Base-by-base conservation (phyloP, 1,140 invertebrate genomes). In the Pachyrhynchus sulphureomaculatus region DNA sequence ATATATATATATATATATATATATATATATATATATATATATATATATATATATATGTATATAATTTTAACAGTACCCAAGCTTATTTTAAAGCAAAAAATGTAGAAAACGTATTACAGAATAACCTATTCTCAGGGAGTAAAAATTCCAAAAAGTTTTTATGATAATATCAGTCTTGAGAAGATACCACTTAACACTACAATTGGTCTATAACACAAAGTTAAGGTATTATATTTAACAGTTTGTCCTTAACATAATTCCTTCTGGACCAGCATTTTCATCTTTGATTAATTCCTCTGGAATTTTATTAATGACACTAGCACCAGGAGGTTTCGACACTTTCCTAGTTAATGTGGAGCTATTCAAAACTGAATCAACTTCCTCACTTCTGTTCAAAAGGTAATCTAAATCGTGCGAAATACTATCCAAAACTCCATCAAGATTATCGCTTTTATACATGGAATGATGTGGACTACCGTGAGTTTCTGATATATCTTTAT, bases 401-500 rank as follows among this genome's bases (percentile, higher is more conserved):
- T 74, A 75, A 44, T 75, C 71, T 8, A 75, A 55, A 66, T 75
- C 73, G 23, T 73, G 73, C 21, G 68, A 68, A 39, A 75, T 75
- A 54, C 71, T 70, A 49, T 72, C 70, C 58, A 75, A 62, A 59
- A 75, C 72, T 2, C 69, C 72, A 51, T 73, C 72, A 10, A 75
- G 55, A 49, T 71, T 71, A 54, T 73, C 71, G 2, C 54, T 45
- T 34, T 24, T 26, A 29, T 56, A 37, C 8, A 15, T n/a, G 4
- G 26, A 21, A 18, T 24, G 32, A 36, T 33, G 44, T 15, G 32
- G 13, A 44, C 32, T 54, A 9, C 52, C 15, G 51, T 37, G 48
- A n/a, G 17, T 15, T 13, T 29, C 13, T 5, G 29, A 20, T 9
- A 17, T 24, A 3, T 47, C 32, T 52, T 65, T 55, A 4, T 26